Base-by-base conservation (phyloP, 2,113 vertebrate genomes). In the Oreocharis arfaki region DNA sequence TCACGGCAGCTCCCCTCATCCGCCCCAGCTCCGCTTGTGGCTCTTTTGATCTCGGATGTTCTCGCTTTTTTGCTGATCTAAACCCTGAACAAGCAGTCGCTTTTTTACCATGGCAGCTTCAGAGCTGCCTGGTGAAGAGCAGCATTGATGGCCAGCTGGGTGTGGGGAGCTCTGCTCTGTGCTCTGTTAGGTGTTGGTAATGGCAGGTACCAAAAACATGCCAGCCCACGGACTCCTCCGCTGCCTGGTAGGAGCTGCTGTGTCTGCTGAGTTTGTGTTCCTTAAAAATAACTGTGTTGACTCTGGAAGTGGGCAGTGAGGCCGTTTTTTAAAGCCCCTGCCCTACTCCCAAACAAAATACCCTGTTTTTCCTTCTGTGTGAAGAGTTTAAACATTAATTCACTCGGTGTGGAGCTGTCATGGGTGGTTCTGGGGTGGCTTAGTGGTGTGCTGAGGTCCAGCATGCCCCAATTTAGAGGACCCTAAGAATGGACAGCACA, bases 41-140 rank as follows among this genome's bases (percentile, higher is more conserved):
- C 75, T 91, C 23, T 27, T 97, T 95, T 96, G 93, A 89, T 96
- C 91, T 95, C 37, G 70, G 61, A 42, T 65, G 55, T 59, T 93
- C 71, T 95, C 1, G 1, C 28, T 59, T 91, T 95, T 84, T 76
- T 61, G 65, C 92, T 87, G 61, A 73, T 64, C 67, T 94, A 64
- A 89, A 70, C 79, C 18, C n/a, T 69, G 87, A 91, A 53, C 53
- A 47, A 90, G 46, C 7, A 79, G 35, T 21, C 7, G 0, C n/a
- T 76, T 65, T 69, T 76, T 63, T 23, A 37, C 21, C 33, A 10
- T 68, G 37, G n/a, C 77, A 60, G 23, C 87, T 64, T 94, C 80
- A 15, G 4, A 22, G 65, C 44, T 77, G 63, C 33, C 68, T 47
- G 59, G 57, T 53, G 5, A 28, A 30, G 49, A 52, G 77, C 11